These are phyloP conservation scores for Tetranychus truncatus DNA, from an alignment of 2,888 invertebrate genomes.

Conservation along the genomic window DNA sequence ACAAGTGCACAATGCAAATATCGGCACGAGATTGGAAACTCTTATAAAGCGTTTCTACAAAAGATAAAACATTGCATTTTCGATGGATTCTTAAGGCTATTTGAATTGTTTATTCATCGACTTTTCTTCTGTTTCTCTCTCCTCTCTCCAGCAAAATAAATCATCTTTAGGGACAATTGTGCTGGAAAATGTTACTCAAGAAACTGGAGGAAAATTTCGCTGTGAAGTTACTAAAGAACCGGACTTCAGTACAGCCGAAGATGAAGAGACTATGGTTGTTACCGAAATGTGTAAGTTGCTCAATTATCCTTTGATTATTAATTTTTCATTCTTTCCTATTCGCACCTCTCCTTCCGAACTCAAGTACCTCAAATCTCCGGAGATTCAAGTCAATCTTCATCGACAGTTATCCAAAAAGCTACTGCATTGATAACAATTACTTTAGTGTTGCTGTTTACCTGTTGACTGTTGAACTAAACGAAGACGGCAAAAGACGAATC, in stretches of 20 bases:
- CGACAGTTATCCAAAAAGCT: not conserved
- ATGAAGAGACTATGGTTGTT: not conserved
- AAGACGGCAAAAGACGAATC: not conserved
- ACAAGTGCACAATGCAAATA: no score
- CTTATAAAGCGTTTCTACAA: no score
- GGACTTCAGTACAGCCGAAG: not conserved
- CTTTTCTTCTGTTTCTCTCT: not conserved
- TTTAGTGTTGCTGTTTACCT: not conserved
- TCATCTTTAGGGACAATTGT: not conserved
- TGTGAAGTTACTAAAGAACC: conserved; percentile 10
- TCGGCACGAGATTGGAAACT: no score
- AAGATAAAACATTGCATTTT: not conserved
- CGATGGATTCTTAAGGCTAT: not conserved
- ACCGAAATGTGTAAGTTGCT: not conserved
- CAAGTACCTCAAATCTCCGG: not conserved
- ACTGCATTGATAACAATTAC: not conserved
- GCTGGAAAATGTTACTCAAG: conserved; percentile 1
- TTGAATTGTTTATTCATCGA: not conserved
- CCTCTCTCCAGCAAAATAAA: not conserved
- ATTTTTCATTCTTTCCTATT: not conserved
- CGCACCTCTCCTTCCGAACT: not conserved
- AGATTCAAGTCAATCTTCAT: not conserved
- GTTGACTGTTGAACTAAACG: not conserved
- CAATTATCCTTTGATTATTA: not conserved
- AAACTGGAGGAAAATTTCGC: not conserved